Conservation (phyloP, 2,888 invertebrate species). For the Tanypteryx hageni region DNA sequence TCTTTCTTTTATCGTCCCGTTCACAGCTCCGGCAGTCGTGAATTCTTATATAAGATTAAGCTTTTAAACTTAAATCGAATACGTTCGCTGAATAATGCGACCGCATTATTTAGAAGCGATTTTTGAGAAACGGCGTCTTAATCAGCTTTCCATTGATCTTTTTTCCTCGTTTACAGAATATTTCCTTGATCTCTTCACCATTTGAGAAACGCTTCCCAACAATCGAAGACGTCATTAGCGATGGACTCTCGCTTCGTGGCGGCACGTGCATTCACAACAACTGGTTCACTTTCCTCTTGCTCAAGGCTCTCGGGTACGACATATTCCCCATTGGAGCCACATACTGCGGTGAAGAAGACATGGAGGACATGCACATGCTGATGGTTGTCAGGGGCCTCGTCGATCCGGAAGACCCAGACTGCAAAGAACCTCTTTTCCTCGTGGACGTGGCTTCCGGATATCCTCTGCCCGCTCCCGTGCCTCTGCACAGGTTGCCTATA, state of each 20-base stretch:
- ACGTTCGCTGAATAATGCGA: no score
- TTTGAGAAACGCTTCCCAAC: slow-evolving; percentile 10
- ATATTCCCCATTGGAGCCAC: not conserved
- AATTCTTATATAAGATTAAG: no score
- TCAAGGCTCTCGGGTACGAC: slow-evolving; percentile 27
- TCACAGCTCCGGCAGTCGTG: no score
- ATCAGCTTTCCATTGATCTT: not conserved
- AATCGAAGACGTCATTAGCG: slow-evolving; percentile 4
- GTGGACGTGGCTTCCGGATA: slow-evolving; percentile 39
- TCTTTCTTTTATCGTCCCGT: no score
- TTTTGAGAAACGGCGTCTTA: no score
- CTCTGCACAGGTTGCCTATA: slow-evolving; percentile 36
- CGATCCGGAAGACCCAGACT: slow-evolving; percentile 6
- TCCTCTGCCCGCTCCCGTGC: slow-evolving; percentile 23
- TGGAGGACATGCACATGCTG: slow-evolving; percentile 40
- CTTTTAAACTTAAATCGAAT: no score
- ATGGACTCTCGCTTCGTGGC: slow-evolving; percentile 17
- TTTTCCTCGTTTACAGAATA: slow-evolving; percentile 49
- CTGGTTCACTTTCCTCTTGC: slow-evolving; percentile 24
- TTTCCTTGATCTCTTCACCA: not conserved
- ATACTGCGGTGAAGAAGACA: slow-evolving; percentile 19
- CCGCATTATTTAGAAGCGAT: no score
- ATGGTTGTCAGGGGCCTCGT: not conserved
- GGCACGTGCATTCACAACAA: slow-evolving; percentile 24
- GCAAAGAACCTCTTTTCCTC: slow-evolving; percentile 20